These are phyloP conservation scores for Trissolcus japonicus DNA, from an alignment of 2,888 invertebrate species.

Conservation along the genomic window DNA sequence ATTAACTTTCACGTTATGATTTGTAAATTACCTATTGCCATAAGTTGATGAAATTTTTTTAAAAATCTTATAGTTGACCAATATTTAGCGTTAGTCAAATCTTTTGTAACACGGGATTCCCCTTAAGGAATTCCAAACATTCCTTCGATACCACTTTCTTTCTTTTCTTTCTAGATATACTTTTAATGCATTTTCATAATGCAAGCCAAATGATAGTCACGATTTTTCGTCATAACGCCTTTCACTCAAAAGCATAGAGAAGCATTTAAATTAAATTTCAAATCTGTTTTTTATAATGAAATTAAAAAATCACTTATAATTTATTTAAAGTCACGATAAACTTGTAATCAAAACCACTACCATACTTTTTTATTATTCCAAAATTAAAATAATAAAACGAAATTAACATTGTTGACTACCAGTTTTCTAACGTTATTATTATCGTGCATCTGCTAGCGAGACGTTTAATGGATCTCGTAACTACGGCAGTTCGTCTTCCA, in stretches of 20 bases:
- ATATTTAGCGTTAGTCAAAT: constrained; percentile 41
- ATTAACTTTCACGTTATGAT: not conserved
- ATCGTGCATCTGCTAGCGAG: constrained; percentile 8
- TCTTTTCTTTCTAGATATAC: not conserved
- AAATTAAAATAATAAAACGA: constrained; percentile 10
- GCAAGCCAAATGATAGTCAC: too few species aligned
- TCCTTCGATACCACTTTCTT: constrained; percentile 45
- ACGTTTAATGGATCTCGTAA: constrained; percentile 38
- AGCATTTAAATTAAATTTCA: too few species aligned
- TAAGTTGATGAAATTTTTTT: too few species aligned
- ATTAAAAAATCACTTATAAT: too few species aligned
- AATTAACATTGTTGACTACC: constrained; percentile 31
- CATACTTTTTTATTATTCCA: too few species aligned
- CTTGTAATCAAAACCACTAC: constrained; percentile 12
- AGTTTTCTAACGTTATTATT: constrained; percentile 35
- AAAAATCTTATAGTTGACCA: too few species aligned
- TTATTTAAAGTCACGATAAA: too few species aligned
- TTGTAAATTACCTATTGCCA: too few species aligned
- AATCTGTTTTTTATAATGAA: too few species aligned
- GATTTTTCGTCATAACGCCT: too few species aligned
- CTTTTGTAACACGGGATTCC: constrained; percentile 44
- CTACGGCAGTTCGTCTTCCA: constrained; percentile 27
- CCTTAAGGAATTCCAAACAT: constrained; percentile 40
- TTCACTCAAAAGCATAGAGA: too few species aligned
- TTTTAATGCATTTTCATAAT: too few species aligned